phyloP scores from a whole-genome alignment of 2,113 vertebrate species.

The Willisornis vidua region DNA sequence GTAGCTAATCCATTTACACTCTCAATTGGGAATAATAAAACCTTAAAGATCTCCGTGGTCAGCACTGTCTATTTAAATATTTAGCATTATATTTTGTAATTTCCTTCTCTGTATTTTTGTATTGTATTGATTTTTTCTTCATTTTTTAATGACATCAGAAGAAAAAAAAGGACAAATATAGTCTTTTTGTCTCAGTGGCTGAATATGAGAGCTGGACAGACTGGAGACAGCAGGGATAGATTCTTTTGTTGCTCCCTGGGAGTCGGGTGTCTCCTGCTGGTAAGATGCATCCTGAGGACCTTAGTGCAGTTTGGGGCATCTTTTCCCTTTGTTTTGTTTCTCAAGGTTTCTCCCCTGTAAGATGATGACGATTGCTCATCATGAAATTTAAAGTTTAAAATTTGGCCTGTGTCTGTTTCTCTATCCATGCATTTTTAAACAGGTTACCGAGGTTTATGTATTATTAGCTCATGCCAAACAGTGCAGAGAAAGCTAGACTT shows the following conservation, averaged over 20 bases:
- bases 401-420: neutral
- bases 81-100: conserved; percentile 42
- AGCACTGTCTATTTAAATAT: conserved; percentile 52
- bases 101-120: conserved; percentile 22
- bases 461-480: neutral
- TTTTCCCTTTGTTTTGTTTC: neutral
- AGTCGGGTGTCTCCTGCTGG: neutral
- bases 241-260: neutral
- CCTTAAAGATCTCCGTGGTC: neutral
- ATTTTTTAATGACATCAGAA: conserved; percentile 18
- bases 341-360: neutral
- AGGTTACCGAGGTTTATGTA: neutral
- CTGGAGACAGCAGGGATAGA: neutral
- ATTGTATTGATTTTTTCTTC: conserved; percentile 45
- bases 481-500: neutral
- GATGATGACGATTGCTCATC: neutral
- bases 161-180: neutral
- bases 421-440: neutral
- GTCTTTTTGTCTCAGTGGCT: neutral
- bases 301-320: neutral
- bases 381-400: neutral
- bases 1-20: neutral
- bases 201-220: neutral
- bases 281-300: neutral
- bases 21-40: conserved; percentile 27